phyloP scores from a whole-genome alignment of 1,140 invertebrate species.

The Coboldia fuscipes region DNA sequence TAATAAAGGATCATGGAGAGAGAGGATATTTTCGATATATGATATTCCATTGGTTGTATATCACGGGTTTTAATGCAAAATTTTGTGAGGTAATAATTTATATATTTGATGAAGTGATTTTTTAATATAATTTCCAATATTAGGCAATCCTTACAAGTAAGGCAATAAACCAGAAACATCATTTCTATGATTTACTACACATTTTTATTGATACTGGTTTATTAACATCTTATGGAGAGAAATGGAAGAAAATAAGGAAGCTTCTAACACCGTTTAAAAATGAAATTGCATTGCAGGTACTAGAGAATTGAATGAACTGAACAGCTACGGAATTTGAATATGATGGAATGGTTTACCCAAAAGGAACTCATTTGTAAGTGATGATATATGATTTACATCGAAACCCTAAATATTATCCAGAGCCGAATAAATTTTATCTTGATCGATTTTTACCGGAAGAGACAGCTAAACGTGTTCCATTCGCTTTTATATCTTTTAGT shows the following conservation, averaged over 20 bases:
- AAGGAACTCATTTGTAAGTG: slow-evolving; percentile 22
- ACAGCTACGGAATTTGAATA: slow-evolving; percentile 25
- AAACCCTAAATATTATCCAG: slow-evolving; percentile 25
- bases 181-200: slow-evolving; percentile 31
- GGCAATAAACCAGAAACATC: too few species aligned
- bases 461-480: slow-evolving; percentile 17
- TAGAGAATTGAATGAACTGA: slow-evolving; percentile 13
- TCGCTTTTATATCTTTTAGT: slow-evolving; percentile 33
- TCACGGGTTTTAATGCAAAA: too few species aligned
- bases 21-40: too few species aligned
- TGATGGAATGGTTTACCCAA: slow-evolving; percentile 22
- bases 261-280: slow-evolving; percentile 66
- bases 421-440: slow-evolving; percentile 39
- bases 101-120: too few species aligned
- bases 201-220: slow-evolving; percentile 44
- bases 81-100: too few species aligned
- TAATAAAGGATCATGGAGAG: too few species aligned
- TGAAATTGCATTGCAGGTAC: neutral
- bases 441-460: slow-evolving; percentile 37
- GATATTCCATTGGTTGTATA: too few species aligned
- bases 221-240: slow-evolving; percentile 38
- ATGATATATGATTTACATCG: slow-evolving; percentile 25
- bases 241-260: slow-evolving; percentile 60
- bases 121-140: too few species aligned
- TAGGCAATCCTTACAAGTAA: too few species aligned